Percentiles rank a stretch among this genome's conserved stretches.
phyloP scores from a whole-genome alignment of 1,140 invertebrate species.

The Cotesia chilonis region DNA sequence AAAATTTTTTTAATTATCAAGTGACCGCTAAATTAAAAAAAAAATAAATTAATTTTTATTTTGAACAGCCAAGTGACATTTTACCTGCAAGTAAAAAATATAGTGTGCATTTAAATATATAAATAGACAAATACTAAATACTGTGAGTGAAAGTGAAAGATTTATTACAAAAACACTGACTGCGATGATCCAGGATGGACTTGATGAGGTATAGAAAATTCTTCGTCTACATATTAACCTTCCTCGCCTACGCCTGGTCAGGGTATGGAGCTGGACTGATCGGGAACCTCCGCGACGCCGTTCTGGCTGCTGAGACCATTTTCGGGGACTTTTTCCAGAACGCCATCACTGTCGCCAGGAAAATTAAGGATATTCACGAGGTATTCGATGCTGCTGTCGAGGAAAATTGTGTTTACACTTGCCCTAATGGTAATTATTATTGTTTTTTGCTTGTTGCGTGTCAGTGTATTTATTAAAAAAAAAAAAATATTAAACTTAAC shows the following conservation, averaged over 20 bases:
- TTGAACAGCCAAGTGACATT: too few species aligned
- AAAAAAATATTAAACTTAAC: neutral
- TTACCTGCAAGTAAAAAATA: too few species aligned
- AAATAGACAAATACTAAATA: slow-evolving; percentile 2
- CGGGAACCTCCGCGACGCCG: slow-evolving; percentile 77
- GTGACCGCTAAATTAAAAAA: too few species aligned
- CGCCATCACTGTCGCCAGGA: slow-evolving; percentile 77
- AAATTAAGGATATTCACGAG: slow-evolving; percentile 80
- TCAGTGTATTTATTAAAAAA: slow-evolving; percentile 1
- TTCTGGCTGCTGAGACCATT: slow-evolving; percentile 78
- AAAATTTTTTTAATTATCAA: too few species aligned
- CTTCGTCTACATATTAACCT: slow-evolving; percentile 77
- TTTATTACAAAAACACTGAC: neutral
- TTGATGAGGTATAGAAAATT: slow-evolving; percentile 72
- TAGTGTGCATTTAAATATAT: neutral
- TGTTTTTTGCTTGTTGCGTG: neutral
- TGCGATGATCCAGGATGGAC: slow-evolving; percentile 50
- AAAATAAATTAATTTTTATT: too few species aligned
- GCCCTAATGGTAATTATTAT: slow-evolving; percentile 71
- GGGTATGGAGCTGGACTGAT: slow-evolving; percentile 81
- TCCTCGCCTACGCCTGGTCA: slow-evolving; percentile 80
- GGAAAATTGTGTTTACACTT: slow-evolving; percentile 81
- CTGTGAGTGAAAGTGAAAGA: neutral
- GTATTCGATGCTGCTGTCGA: slow-evolving; percentile 85
- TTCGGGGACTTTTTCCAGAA: slow-evolving; percentile 81